These are phyloP conservation scores for Pterois miles DNA, from an alignment of 2,797 vertebrate genomes.

Conservation along the genomic window DNA sequence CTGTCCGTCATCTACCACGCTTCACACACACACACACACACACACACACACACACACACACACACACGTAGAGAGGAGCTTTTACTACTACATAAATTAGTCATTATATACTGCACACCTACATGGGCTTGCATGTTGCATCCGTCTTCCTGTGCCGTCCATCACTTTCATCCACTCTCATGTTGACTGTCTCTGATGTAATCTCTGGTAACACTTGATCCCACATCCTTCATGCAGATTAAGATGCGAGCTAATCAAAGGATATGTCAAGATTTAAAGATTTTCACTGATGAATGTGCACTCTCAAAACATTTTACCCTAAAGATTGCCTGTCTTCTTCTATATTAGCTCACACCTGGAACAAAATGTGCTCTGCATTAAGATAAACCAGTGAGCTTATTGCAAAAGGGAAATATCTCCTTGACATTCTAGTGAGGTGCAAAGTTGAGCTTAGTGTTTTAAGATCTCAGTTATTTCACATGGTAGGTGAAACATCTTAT, in stretches of 20 bases:
- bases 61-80: background rate
- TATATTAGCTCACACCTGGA: background rate
- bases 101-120: background rate
- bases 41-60: background rate
- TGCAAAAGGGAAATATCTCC: background rate
- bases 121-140: background rate
- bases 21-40: constrained; percentile 15
- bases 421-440: constrained; percentile 14
- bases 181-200: constrained; percentile 43
- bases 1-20: constrained; percentile 27
- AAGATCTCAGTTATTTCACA: constrained; percentile 26
- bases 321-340: background rate
- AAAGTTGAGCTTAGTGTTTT: constrained; percentile 20
- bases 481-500: constrained; percentile 5
- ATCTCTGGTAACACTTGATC: constrained; percentile 41
- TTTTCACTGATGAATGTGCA: background rate
- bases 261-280: background rate
- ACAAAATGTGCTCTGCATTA: background rate
- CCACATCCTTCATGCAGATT: constrained; percentile 12
- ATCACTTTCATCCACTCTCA: constrained; percentile 7
- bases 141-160: background rate
- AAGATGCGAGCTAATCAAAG: constrained; percentile 20
- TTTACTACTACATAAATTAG: background rate
- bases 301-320: background rate
- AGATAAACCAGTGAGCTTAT: background rate